Evolutionary conservation across 1,140 invertebrate species (phyloP).

Genomic region (Apis mellifera): Amel_HAv3.1 CM009937.2:5454501-5455000

Average conservation of each 20-base stretch:
- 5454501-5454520: too few relatives aligned
- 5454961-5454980: background rate
- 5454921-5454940: background rate
- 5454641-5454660: background rate
- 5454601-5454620: background rate
- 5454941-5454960: background rate
- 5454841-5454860: background rate
- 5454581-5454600: background rate
- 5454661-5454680: background rate
- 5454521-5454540: too few relatives aligned
- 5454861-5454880: background rate
- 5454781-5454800: background rate
- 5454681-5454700: background rate
- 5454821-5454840: background rate
- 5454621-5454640: background rate
- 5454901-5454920: background rate
- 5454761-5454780: background rate
- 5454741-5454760: background rate
- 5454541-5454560: too few relatives aligned
- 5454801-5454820: background rate
- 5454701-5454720: background rate
- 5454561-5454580: too few relatives aligned
- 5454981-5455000: background rate
- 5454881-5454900: background rate
- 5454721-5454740: background rate